Conservation (phyloP, 2,113 vertebrate genomes). For the Neotoma lepida region DNA sequence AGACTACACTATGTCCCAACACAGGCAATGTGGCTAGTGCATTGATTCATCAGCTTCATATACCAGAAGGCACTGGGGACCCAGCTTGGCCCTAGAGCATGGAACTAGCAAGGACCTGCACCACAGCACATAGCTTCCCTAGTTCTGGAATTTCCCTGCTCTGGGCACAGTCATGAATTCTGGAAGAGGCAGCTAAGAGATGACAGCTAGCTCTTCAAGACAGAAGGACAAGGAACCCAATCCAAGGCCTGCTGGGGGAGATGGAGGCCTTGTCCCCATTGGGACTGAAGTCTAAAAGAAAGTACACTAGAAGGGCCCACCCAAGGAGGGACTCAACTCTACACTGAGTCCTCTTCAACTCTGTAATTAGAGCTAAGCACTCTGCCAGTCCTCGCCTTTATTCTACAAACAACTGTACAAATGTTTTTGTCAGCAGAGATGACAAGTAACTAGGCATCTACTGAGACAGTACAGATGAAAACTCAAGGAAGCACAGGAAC, state of each 20-base stretch:
- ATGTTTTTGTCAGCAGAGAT: background rate
- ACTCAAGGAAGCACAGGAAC: background rate
- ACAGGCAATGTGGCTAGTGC: background rate
- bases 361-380: background rate
- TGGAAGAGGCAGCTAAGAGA: background rate
- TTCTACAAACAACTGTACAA: background rate
- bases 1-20: background rate
- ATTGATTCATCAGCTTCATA: background rate
- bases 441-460: background rate
- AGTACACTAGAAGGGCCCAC: background rate
- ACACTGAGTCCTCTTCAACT: background rate
- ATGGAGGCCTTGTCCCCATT: background rate
- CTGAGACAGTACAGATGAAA: constrained; percentile 20
- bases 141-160: background rate
- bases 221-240: background rate
- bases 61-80: background rate
- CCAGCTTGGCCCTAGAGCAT: background rate
- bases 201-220: background rate
- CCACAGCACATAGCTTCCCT: background rate
- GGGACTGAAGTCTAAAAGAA: background rate
- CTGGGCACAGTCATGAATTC: background rate
- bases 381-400: background rate
- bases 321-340: background rate
- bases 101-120: background rate
- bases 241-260: background rate